phyloP scores from a whole-genome alignment of 1,140 invertebrate genomes.

The Habropoda laboriosa region DNA sequence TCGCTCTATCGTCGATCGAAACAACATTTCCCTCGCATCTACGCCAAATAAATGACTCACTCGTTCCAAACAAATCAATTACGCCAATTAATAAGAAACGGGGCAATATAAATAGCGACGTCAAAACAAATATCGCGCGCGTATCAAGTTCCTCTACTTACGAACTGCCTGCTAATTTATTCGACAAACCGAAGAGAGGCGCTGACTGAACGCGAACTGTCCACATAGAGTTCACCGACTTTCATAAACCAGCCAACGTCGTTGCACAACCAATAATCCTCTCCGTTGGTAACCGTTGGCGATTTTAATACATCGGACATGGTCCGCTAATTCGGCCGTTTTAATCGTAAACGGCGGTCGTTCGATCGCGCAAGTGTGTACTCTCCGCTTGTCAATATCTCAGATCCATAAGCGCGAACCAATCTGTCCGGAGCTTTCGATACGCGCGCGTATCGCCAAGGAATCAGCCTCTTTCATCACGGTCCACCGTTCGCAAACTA shows the following conservation, averaged over 20 bases:
- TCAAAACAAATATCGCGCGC: not conserved
- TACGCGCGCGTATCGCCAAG: not conserved
- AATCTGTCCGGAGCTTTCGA: constrained; percentile 37
- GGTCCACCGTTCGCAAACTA: constrained; percentile 37
- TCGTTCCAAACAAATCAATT: not conserved
- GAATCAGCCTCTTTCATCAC: constrained; percentile 59
- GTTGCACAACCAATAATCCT: constrained; percentile 55
- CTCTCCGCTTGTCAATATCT: constrained; percentile 43
- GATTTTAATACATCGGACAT: constrained; percentile 33
- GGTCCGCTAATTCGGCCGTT: constrained; percentile 50
- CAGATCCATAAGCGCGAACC: constrained; percentile 37
- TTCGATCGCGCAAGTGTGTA: not conserved
- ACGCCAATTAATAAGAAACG: not conserved
- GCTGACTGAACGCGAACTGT: not conserved
- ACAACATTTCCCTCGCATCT: too few relatives aligned
- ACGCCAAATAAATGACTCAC: too few relatives aligned
- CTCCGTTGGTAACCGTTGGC: constrained; percentile 33
- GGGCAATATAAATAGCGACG: not conserved
- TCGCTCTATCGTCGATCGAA: too few relatives aligned
- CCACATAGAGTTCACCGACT: constrained; percentile 18
- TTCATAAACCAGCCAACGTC: constrained; percentile 22
- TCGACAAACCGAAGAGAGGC: not conserved
- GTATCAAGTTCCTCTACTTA: constrained; percentile 1
- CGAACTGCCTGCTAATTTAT: constrained; percentile 1
- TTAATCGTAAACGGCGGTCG: constrained; percentile 19